Evolutionary conservation across 1,140 invertebrate genomes (phyloP).

Genomic region (Nilaparvata lugens): DNA sequence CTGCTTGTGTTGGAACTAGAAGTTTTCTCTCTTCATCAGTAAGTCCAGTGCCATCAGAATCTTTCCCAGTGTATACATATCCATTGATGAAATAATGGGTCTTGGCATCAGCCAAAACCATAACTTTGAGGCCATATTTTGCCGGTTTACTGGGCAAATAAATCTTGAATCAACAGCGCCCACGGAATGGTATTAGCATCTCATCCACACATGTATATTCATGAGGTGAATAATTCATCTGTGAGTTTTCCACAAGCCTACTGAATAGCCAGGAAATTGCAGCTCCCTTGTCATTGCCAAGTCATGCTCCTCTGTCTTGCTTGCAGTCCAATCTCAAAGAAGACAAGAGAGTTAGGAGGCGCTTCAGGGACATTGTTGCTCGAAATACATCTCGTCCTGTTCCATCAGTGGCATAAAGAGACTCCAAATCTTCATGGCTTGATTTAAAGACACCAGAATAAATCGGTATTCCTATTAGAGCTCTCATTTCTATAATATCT

Average conservation of each 20-base stretch:
- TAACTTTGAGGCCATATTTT: conserved; percentile 32
- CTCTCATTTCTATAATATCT: conserved; percentile 25
- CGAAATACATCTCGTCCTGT: conserved; percentile 28
- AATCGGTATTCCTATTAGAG: conserved; percentile 26
- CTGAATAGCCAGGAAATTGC: conserved; percentile 24
- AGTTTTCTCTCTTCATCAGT: conserved; percentile 4
- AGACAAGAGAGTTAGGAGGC: conserved; percentile 24
- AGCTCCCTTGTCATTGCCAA: not conserved
- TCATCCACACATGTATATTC: conserved; percentile 27
- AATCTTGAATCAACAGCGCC: conserved; percentile 32
- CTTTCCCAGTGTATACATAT: conserved; percentile 15
- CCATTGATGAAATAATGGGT: conserved; percentile 16
- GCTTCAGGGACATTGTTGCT: conserved; percentile 22
- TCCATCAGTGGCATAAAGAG: conserved; percentile 27
- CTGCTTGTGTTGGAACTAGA: conserved; percentile 19
- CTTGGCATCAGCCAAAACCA: conserved; percentile 3
- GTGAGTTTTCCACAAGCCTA: conserved; percentile 29
- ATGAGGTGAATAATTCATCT: conserved; percentile 21
- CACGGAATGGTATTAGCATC: conserved; percentile 32
- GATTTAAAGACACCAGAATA: conserved; percentile 25
- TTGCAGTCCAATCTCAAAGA: conserved; percentile 28
- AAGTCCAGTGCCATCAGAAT: not conserved
- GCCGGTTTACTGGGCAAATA: conserved; percentile 37
- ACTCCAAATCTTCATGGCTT: conserved; percentile 22
- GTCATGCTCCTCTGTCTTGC: conserved; percentile 8